These are phyloP conservation scores for Chelonus insularis DNA, from an alignment of 1,140 invertebrate species.

Conservation along the genomic window DNA sequence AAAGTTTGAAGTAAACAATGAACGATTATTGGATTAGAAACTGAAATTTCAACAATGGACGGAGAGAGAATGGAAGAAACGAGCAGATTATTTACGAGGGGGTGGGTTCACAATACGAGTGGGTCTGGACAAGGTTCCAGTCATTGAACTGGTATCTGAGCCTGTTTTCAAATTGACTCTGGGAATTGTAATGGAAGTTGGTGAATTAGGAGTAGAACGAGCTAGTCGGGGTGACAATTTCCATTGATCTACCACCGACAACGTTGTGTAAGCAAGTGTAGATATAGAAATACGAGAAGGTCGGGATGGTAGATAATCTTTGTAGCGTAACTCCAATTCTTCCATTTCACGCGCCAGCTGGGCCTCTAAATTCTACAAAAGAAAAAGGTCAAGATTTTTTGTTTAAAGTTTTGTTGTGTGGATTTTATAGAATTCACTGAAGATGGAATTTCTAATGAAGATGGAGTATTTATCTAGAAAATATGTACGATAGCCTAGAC, in stretches of 20 bases:
- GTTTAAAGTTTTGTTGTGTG: constrained; percentile 31
- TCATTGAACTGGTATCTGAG: constrained; percentile 46
- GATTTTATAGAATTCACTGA: too few species aligned
- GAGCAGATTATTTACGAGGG: constrained; percentile 43
- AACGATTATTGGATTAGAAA: too few species aligned
- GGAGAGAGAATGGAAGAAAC: not conserved
- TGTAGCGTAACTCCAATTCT: constrained; percentile 53
- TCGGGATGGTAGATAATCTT: constrained; percentile 51
- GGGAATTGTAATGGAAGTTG: constrained; percentile 51
- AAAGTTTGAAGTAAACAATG: too few species aligned
- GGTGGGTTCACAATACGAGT: constrained; percentile 37
- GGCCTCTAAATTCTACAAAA: constrained; percentile 57
- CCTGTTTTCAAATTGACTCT: constrained; percentile 47
- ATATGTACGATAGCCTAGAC: too few species aligned
- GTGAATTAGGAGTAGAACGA: constrained; percentile 46
- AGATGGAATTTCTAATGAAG: too few species aligned
- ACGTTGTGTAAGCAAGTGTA: constrained; percentile 43
- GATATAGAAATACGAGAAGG: constrained; percentile 49
- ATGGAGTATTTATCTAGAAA: too few species aligned
- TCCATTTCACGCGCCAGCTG: constrained; percentile 54
- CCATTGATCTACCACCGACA: constrained; percentile 37
- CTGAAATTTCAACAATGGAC: too few species aligned
- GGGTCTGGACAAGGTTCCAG: constrained; percentile 43
- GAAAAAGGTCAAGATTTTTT: constrained; percentile 33
- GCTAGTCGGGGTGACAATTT: constrained; percentile 39